phyloP scores from a whole-genome alignment of 2,888 invertebrate genomes.

The Serripes groenlandicus region DNA sequence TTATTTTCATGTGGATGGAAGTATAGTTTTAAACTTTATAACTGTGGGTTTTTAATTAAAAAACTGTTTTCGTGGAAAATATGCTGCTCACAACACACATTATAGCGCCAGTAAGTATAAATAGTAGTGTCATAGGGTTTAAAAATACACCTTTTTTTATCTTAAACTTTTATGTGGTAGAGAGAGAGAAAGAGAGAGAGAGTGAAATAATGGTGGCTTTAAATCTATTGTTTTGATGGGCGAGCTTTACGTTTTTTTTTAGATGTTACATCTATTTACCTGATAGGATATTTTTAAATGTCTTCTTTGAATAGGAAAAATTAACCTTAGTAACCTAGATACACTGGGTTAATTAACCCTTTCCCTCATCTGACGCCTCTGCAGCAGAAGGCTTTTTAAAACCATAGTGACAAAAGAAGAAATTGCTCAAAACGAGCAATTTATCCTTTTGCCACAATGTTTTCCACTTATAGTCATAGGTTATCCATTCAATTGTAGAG shows the following conservation, averaged over 20 bases:
- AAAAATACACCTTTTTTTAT: neutral
- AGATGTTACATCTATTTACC: too few species aligned
- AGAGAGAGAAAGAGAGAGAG: constrained; percentile 17
- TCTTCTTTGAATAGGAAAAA: too few species aligned
- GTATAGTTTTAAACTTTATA: neutral
- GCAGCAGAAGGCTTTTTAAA: neutral
- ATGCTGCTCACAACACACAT: constrained; percentile 24
- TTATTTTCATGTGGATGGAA: constrained; percentile 14
- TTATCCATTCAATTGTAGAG: too few species aligned
- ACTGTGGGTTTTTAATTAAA: constrained; percentile 15
- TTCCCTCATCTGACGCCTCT: too few species aligned
- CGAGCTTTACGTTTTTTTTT: too few species aligned
- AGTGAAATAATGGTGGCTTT: constrained; percentile 12
- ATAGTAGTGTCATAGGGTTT: neutral
- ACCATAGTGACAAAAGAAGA: neutral
- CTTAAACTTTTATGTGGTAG: constrained; percentile 14
- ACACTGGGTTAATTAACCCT: too few species aligned
- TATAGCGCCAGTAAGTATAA: constrained; percentile 24
- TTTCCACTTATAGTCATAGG: neutral
- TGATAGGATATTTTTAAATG: too few species aligned
- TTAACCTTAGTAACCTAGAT: too few species aligned
- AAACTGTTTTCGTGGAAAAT: constrained; percentile 1
- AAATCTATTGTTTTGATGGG: neutral
- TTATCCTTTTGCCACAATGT: constrained; percentile 5
- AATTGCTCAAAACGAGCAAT: neutral